Evolutionary conservation across 1,140 invertebrate species (phyloP), one percentile per base, ranked within the genome.

Genomic region (Pomacea maculata): DNA sequence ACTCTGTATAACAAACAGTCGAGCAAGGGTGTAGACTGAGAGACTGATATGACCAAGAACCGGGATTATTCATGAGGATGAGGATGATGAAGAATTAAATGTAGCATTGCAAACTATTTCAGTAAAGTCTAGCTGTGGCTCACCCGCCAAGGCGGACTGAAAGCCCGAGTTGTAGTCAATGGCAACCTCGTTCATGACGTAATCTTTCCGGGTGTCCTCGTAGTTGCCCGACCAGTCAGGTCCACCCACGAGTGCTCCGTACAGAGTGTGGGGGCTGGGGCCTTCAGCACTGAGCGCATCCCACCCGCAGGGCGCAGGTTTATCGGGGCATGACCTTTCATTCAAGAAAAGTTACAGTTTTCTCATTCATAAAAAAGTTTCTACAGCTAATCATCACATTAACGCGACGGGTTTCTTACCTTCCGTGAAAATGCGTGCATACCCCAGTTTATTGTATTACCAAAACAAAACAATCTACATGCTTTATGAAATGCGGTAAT

Each of bases 151-250:
- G 54, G 75, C 63, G 61, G 63, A 67, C 71, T 90, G 89, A 83
- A 92, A 92, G 5, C 90, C 91, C 25, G 91, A 88, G 83, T 92
- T 92, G 87, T 92, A 92, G 81, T 92, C 91, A 77, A 82, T 88
- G 14, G 91, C 89, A 0, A 92, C 91, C 83, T 92, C 90, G 76
- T 92, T 92, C 72, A 88, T 85, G 54, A 89, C 84, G 82, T 91
- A 91, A 78, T 92, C 89, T n/a, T 85, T 80, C 75, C 90, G 78
- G n/a, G 77, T 84, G 85, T 92, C 91, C 1, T 71, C 81, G 81
- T 91, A 92, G 17, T 84, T 80, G 67, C 91, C 91, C 21, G 86
- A 80, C 0, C 74, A 75, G 74, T 89, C 90, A 9, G 92, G 92
- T 12, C 92, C 92, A 14, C 92, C 92, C 0, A 92, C 91, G 8